Evolutionary conservation across 2,888 invertebrate genomes (phyloP), one percentile per base, ranked within the genome.

Genomic region (Heteromyza rotundicornis): DNA sequence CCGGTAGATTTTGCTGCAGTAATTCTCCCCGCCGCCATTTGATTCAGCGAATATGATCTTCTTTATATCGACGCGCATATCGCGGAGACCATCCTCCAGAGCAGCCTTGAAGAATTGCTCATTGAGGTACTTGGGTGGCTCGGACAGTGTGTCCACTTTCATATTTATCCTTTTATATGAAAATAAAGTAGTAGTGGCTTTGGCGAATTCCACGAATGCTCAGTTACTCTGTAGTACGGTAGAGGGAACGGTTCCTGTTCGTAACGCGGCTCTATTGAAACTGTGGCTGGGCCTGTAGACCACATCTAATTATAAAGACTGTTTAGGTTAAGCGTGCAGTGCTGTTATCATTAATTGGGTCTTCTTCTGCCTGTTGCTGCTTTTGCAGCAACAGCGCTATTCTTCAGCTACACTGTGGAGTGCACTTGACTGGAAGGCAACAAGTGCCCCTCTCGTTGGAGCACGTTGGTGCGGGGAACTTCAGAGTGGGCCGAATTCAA

Each of bases 1-100:
- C 1, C 82, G 73, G 66, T 82, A 81, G 59, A 82, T 82, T 49
- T 79, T 77, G 49, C 82, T 82, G 64, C 80, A 78, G 57, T 82
- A 82, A 53, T 82, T 82, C 59, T 82, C 82, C 14, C 82, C 82
- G 1, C 77, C 79, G 8, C 76, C 75, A 52, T 69, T 76, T 1
- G 78, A 73, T 32, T 78, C 76, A 44, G 73, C 69, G 51, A 81
- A 78, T 27, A 71, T 67, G 14, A 82, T 76, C 61, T 76, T 74
- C 27, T 76, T 77, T 23, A 82, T 77, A 57, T 77, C 74, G 32
- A 82, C 74, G 1, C 74, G 70, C 71, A 74, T 76, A 20, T 75
- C 77, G 8, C 78, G 70, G 7, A 82, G 66, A 0, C 81, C 82
- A 66, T 80, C 78, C 67, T 80, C 79, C 10, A 82, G 62, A 0